Conservation (phyloP, 2,888 invertebrate species). For the Sinotaia quadrata region DNA sequence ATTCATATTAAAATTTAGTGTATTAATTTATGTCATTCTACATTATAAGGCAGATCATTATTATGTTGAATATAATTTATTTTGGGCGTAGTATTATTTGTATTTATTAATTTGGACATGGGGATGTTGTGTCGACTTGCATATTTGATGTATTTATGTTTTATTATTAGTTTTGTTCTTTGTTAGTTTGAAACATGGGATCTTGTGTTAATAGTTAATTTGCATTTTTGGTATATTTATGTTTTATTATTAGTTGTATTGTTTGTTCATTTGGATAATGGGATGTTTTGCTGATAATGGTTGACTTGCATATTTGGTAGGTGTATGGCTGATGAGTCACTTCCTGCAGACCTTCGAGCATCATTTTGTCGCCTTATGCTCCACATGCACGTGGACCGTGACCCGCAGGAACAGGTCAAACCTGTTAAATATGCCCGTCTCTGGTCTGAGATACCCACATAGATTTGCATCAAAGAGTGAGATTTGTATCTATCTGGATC, state of each 20-base stretch:
- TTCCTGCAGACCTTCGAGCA: constrained; percentile 95
- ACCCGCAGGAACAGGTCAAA: constrained; percentile 98
- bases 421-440: constrained; percentile 98
- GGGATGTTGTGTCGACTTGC: neutral
- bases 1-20: too few relatives aligned
- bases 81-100: too few relatives aligned
- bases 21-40: too few relatives aligned
- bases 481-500: constrained; percentile 68
- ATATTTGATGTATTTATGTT: neutral
- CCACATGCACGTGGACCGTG: constrained; percentile 97
- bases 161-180: neutral
- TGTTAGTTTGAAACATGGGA: neutral
- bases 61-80: too few relatives aligned
- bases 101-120: too few relatives aligned
- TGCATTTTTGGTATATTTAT: neutral
- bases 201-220: neutral
- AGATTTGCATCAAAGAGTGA: constrained; percentile 95
- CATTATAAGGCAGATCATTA: too few relatives aligned
- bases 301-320: too few relatives aligned
- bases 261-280: neutral
- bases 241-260: too few relatives aligned
- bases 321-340: constrained; percentile 94
- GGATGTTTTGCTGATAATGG: neutral
- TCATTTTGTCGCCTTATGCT: constrained; percentile 98
- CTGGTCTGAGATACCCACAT: constrained; percentile 97